Conservation (phyloP, 2,797 vertebrate species). For the Scolopax bukidnonensis region DNA sequence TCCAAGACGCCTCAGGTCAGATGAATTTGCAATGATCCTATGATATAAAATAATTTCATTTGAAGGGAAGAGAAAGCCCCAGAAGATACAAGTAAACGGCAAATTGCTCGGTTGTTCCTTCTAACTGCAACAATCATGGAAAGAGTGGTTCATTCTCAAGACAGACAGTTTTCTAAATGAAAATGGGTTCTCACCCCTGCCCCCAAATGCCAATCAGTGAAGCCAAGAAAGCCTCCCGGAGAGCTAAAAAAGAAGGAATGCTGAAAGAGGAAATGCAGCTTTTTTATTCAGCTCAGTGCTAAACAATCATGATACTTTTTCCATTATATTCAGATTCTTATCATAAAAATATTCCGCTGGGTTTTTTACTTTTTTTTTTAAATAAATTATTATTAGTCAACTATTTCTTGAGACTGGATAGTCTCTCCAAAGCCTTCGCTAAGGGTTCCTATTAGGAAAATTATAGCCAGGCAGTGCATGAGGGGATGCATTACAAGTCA, state of each 20-base stretch:
- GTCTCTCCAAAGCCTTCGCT: neutral
- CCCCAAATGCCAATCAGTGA: neutral
- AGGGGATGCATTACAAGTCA: neutral
- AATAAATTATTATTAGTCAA: neutral
- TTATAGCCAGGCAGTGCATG: neutral
- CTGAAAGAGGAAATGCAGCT: neutral
- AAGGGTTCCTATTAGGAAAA: neutral
- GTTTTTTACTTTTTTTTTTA: too few species aligned
- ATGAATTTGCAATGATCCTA: neutral
- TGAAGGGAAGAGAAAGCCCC: neutral
- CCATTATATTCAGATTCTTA: neutral
- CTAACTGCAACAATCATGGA: neutral
- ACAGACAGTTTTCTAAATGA: neutral
- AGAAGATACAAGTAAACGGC: neutral
- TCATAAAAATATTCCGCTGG: neutral
- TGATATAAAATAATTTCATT: slow-evolving; percentile 23
- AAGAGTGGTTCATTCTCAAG: neutral
- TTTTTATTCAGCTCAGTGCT: neutral
- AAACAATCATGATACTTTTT: neutral
- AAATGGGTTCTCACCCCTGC: neutral
- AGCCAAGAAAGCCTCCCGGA: neutral
- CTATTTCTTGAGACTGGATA: neutral
- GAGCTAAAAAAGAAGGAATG: neutral
- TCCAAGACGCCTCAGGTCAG: slow-evolving; percentile 3
- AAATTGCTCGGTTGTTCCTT: neutral